Evolutionary conservation across 92 coral and sea anemone species (phyloP).

Genomic region (Parazoanthus atlanticus): DNA sequence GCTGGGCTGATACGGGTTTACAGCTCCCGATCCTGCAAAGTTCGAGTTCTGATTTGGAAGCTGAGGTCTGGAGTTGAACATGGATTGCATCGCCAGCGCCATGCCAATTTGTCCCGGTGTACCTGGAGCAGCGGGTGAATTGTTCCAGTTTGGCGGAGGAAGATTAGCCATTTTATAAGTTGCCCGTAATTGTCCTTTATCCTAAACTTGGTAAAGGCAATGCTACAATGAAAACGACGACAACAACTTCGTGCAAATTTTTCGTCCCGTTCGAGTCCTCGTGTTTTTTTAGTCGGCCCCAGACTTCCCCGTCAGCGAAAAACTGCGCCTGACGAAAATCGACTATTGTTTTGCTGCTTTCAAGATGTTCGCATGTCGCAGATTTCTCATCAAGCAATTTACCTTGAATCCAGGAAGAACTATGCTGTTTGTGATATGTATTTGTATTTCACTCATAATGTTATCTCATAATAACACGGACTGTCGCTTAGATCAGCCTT

Average conservation of each 20-base stretch:
- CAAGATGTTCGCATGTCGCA: conserved; percentile 46
- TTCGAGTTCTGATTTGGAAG: conserved; percentile 5
- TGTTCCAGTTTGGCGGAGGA: conserved; percentile 75
- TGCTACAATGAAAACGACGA: background rate
- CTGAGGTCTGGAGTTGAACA: conserved; percentile 2
- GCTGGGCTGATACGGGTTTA: background rate
- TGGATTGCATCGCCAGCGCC: conserved; percentile 29
- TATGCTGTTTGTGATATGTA: conserved; percentile 37
- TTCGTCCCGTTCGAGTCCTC: background rate
- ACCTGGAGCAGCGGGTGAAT: background rate
- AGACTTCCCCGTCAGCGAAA: background rate
- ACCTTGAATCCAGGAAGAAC: conserved; percentile 53
- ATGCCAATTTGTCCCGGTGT: conserved; percentile 39
- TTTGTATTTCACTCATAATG: conserved; percentile 30
- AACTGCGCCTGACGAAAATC: background rate
- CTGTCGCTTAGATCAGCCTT: conserved; percentile 5
- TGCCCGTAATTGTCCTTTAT: background rate
- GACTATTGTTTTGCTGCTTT: background rate
- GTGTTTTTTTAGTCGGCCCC: conserved; percentile 24
- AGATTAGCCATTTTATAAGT: conserved; percentile 60
- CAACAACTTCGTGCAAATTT: background rate
- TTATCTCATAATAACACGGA: conserved; percentile 28
- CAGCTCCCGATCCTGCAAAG: conserved; percentile 6
- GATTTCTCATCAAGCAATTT: conserved; percentile 51
- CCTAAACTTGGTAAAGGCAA: background rate